phyloP scores from a whole-genome alignment of 2,113 vertebrate species.

The Cathartes aura region DNA sequence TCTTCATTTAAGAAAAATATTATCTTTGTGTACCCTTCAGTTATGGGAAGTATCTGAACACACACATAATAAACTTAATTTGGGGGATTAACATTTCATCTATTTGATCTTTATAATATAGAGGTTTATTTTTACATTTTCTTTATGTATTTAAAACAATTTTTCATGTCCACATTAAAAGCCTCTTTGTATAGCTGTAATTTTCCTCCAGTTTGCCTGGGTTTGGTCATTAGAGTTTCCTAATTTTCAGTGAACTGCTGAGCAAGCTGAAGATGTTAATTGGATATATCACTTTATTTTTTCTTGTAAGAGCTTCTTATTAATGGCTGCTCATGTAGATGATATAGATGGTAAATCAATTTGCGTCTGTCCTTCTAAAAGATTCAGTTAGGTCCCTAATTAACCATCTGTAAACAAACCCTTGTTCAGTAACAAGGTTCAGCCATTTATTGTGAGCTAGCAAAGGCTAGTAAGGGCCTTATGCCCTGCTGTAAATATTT shows the following conservation, averaged over 20 bases:
- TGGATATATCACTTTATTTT: conserved; percentile 57
- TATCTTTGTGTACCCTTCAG: neutral
- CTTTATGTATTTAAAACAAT: neutral
- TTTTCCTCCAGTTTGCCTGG: neutral
- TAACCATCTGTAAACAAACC: conserved; percentile 62
- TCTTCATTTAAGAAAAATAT: neutral
- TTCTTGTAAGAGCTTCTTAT: conserved; percentile 52
- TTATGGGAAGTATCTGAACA: neutral
- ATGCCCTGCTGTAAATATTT: neutral
- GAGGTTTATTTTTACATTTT: neutral
- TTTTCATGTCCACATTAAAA: neutral
- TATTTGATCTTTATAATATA: neutral
- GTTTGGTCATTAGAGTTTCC: conserved; percentile 20
- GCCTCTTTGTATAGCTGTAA: neutral
- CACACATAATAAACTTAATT: neutral
- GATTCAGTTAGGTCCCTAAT: conserved; percentile 48
- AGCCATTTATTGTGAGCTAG: neutral
- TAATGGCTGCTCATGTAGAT: conserved; percentile 49
- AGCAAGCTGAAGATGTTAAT: conserved; percentile 66
- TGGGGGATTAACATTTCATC: neutral
- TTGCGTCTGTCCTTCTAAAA: conserved; percentile 55
- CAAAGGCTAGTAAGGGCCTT: neutral
- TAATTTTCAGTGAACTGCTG: conserved; percentile 64
- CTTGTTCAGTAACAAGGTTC: neutral
- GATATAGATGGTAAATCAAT: conserved; percentile 63